A percentile compares a stretch with the other conserved stretches of the same genome.
Evolutionary conservation across 2,888 invertebrate genomes (phyloP).

Genomic region (Cetonia aurata): DNA sequence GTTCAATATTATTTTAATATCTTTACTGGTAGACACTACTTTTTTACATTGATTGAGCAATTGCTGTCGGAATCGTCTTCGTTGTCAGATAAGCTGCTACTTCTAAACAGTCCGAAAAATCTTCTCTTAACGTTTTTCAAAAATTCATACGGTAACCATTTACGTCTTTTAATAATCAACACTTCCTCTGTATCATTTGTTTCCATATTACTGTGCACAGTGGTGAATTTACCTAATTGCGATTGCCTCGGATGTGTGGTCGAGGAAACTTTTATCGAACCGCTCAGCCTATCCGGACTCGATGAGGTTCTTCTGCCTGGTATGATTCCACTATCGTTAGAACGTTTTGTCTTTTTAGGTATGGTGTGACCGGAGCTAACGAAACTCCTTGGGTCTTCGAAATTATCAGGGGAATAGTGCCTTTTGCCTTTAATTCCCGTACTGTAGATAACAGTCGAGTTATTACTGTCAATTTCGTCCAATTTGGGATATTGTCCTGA

Average conservation of each 20-base stretch:
- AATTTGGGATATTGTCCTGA: background rate
- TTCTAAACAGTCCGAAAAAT: conserved; percentile 32
- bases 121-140: conserved; percentile 21
- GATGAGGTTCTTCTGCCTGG: background rate
- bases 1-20: conserved; percentile 12
- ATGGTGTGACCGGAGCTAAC: background rate
- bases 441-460: background rate
- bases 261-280: conserved; percentile 1
- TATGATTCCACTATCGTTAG: background rate
- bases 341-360: background rate
- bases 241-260: conserved; percentile 12
- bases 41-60: conserved; percentile 7
- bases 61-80: conserved; percentile 27
- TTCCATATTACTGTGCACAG: conserved; percentile 24
- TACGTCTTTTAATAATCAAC: conserved; percentile 22
- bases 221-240: conserved; percentile 5
- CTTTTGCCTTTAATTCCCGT: background rate
- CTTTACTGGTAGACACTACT: background rate
- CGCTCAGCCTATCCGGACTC: conserved; percentile 6
- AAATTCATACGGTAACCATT: conserved; percentile 41
- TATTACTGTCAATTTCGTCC: background rate
- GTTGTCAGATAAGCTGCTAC: conserved; percentile 6
- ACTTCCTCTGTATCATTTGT: background rate
- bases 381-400: background rate
- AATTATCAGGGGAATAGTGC: background rate